These are phyloP conservation scores for Ammodytes dubius DNA, from an alignment of 2,113 vertebrate genomes.

Conservation along the genomic window DNA sequence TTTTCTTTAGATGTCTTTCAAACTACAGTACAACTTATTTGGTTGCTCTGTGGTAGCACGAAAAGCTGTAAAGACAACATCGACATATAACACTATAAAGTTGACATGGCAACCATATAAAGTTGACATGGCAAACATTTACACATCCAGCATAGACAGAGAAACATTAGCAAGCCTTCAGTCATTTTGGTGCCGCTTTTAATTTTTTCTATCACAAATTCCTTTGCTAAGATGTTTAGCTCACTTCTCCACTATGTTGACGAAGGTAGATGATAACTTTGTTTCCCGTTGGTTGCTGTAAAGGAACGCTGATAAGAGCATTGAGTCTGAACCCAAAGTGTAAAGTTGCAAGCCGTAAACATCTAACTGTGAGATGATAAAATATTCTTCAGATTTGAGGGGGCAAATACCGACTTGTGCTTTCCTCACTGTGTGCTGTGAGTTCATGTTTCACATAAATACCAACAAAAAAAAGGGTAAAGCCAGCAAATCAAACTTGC, in stretches of 20 bases:
- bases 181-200: not conserved
- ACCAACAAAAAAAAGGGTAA: not conserved
- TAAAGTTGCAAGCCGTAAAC: not conserved
- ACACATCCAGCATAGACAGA: not conserved
- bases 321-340: not conserved
- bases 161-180: not conserved
- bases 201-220: too few relatives aligned
- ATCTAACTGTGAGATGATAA: not conserved
- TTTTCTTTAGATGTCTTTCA: not conserved
- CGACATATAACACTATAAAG: not conserved
- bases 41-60: not conserved
- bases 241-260: not conserved
- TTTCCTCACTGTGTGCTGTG: not conserved
- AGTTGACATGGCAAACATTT: not conserved
- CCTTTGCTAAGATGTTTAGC: too few relatives aligned
- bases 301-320: not conserved
- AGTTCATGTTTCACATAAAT: not conserved
- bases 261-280: not conserved
- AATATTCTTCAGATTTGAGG: not conserved
- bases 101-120: not conserved
- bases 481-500: not conserved
- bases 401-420: not conserved
- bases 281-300: not conserved
- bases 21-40: too few relatives aligned
- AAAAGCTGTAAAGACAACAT: not conserved